A percentile compares a stretch with the other conserved stretches of the same genome.
These are phyloP conservation scores for Scolopax mira DNA, from an alignment of 2,113 vertebrate species.

Conservation along the genomic window DNA sequence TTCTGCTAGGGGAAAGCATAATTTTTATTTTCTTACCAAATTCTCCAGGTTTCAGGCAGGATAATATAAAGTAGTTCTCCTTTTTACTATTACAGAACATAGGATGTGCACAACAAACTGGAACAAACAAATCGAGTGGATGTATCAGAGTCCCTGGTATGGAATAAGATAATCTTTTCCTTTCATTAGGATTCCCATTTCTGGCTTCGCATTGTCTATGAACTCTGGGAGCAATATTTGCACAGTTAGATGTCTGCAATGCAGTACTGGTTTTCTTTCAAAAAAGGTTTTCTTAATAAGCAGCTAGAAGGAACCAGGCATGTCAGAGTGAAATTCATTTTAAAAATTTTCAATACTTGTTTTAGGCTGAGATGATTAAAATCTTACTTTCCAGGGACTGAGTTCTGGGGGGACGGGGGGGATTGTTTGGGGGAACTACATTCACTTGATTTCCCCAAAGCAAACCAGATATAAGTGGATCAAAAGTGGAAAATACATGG, in stretches of 20 bases:
- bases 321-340: background rate
- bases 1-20: background rate
- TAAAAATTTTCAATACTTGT: background rate
- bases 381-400: background rate
- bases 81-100: background rate
- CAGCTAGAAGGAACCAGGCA: background rate
- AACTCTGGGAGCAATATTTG: background rate
- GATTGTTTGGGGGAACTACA: background rate
- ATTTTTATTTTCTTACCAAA: background rate
- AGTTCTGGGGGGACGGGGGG: accelerated
- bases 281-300: background rate
- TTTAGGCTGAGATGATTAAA: background rate
- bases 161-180: background rate
- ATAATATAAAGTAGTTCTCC: background rate
- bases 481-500: background rate
- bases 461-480: background rate
- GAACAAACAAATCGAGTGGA: background rate
- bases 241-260: background rate
- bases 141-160: background rate
- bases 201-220: background rate
- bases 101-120: background rate
- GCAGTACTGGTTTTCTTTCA: too few relatives aligned
- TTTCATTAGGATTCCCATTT: background rate
- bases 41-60: background rate
- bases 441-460: background rate